These are phyloP conservation scores for Globicephala melas DNA, from an alignment of 2,113 vertebrate genomes.

Conservation along the genomic window DNA sequence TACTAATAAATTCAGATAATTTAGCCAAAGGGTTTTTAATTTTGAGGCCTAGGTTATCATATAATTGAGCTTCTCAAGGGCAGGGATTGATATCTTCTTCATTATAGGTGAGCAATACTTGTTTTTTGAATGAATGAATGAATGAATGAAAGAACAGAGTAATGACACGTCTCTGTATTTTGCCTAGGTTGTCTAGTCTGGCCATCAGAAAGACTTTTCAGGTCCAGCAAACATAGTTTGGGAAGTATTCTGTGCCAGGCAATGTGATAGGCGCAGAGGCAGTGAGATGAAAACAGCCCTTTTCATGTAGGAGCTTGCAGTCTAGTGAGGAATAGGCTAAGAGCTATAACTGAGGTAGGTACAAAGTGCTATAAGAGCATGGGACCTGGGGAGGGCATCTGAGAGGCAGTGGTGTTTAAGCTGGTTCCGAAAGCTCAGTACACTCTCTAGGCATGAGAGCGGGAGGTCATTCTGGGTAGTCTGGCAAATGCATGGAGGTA, in stretches of 20 bases:
- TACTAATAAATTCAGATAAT: not conserved
- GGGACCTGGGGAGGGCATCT: not conserved
- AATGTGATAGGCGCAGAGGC: not conserved
- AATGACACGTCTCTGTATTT: not conserved
- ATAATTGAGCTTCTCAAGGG: not conserved
- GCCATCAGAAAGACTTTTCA: conserved; percentile 15
- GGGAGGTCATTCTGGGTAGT: not conserved
- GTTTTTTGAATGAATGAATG: not conserved
- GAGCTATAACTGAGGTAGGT: not conserved
- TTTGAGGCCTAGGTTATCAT: not conserved
- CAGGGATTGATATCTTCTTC: not conserved
- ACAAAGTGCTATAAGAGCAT: not conserved
- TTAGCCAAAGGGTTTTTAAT: not conserved
- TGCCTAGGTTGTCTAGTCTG: not conserved
- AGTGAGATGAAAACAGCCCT: not conserved
- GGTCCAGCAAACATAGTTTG: not conserved
- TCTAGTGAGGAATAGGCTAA: not conserved
- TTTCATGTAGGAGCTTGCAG: not conserved
- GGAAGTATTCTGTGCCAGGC: not conserved
- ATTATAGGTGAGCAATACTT: not conserved
- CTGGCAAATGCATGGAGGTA: not conserved
- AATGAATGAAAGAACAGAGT: not conserved
- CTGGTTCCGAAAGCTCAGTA: not conserved
- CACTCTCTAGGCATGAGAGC: not conserved
- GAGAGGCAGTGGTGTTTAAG: not conserved